Base-by-base conservation (phyloP, 2,888 invertebrate genomes). In the Scaeva pyrastri region DNA sequence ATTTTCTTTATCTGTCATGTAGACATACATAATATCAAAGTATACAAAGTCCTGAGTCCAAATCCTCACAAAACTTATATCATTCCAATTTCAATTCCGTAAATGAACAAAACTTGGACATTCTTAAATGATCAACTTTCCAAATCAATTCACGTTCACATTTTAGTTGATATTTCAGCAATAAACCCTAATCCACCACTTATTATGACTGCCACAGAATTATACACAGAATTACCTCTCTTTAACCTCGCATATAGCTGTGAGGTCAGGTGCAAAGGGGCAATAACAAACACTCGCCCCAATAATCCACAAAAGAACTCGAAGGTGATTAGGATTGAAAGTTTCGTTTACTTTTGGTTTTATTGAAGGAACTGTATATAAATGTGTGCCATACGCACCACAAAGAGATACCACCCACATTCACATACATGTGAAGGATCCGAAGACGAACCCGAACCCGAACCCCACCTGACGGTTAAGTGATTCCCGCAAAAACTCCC, bases 211-310 rank as follows among this genome's bases (percentile, higher is more conserved):
- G 43, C 80, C 71, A 68, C 80, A 76, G 64, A 81, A 85, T 85
- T 81, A 77, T 81, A 75, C 82, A 68, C 68, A 56, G 66, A 86
- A 82, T 81, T 82, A 82, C 82, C 82, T 82, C 77, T 60, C 64
- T 78, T 48, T 74, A 78, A 50, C 64, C 73, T 73, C 31, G 7
- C 31, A 26, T 39, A 39, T 39, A 10, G 16, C 16, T 41, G n/a
- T 31, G 55, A 73, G 70, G 77, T 82, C 77, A 86, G 74, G 74
- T 82, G 73, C 31, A 78, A 86, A 74, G 70, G 60, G 86, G 82
- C 74, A 74, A 75, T 75, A 72, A 64, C 36, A 77, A 77, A 68
- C 76, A 64, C 75, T 72, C 71, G 75, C 72, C 60, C 64, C 76
- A 81, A 76, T 80, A 80, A 80, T 72, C 80, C 72, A 73, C 75